Evolutionary conservation across 2,113 vertebrate species (phyloP).

Genomic region (Lampris incognitus): DNA sequence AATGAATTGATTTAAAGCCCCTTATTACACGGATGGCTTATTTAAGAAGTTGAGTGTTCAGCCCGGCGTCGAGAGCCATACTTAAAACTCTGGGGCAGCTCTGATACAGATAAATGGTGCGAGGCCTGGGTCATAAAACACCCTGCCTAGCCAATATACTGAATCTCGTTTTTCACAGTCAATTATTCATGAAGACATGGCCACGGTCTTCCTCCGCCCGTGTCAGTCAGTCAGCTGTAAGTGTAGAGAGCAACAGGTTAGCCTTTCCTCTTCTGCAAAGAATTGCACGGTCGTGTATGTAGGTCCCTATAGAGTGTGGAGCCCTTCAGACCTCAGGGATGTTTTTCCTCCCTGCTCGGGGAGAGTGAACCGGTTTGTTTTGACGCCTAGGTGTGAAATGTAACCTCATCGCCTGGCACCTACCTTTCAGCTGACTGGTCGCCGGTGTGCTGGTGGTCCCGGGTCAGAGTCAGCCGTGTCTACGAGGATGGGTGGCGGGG

Average conservation of each 20-base stretch:
- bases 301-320: neutral
- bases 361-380: neutral
- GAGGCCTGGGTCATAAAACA: neutral
- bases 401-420: neutral
- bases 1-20: neutral
- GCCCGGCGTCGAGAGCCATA: too few relatives aligned
- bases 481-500: constrained; percentile 58
- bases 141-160: neutral
- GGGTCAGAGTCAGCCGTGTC: neutral
- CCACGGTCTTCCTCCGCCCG: constrained; percentile 20
- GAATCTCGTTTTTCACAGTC: constrained; percentile 42
- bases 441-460: constrained; percentile 34
- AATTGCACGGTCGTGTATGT: neutral
- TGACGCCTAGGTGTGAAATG: constrained; percentile 47
- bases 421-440: constrained; percentile 8
- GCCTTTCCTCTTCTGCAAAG: constrained; percentile 6
- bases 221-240: constrained; percentile 13
- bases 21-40: neutral
- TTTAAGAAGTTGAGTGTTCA: neutral
- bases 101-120: neutral
- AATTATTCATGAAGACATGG: constrained; percentile 52
- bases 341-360: neutral
- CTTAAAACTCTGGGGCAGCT: neutral
- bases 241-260: constrained; percentile 44
- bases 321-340: neutral